These are phyloP conservation scores for Criorhina ranunculi DNA, from an alignment of 2,888 invertebrate species.

Conservation along the genomic window DNA sequence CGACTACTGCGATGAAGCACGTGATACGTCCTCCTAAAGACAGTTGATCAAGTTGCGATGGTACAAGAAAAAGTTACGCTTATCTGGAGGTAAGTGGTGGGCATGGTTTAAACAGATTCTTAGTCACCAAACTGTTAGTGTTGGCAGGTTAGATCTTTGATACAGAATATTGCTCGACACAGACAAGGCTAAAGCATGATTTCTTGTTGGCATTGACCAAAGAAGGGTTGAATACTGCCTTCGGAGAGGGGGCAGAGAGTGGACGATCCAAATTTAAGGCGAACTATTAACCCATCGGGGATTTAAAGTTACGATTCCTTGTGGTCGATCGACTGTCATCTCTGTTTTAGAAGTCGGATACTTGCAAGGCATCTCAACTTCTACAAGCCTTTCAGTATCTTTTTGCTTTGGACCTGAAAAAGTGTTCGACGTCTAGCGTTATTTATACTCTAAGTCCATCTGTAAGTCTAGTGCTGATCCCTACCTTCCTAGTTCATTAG, in stretches of 20 bases:
- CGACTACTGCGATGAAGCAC: slow-evolving; percentile 91
- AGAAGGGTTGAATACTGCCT: slow-evolving; percentile 39
- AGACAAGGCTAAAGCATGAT: slow-evolving; percentile 64
- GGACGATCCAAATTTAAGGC: slow-evolving; percentile 75
- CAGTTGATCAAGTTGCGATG: slow-evolving; percentile 73
- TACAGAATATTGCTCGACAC: slow-evolving; percentile 69
- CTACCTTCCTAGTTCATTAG: no score
- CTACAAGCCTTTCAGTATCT: no score
- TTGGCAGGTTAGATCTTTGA: slow-evolving; percentile 69
- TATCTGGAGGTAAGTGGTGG: slow-evolving; percentile 19
- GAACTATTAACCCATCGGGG: slow-evolving; percentile 73
- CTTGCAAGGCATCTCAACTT: no score
- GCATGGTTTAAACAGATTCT: slow-evolving; percentile 68
- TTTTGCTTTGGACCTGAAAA: no score
- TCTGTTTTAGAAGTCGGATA: slow-evolving; percentile 75
- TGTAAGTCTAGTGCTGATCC: no score
- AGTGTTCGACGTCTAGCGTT: no score
- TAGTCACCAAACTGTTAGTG: slow-evolving; percentile 69
- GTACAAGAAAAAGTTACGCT: slow-evolving; percentile 49
- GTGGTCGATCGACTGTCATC: slow-evolving; percentile 58
- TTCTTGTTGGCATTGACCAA: slow-evolving; percentile 30
- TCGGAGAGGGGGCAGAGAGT: slow-evolving; percentile 43
- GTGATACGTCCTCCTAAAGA: slow-evolving; percentile 84
- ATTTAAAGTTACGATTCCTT: slow-evolving; percentile 66
- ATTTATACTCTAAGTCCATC: no score